Evolutionary conservation across 2,113 vertebrate species (phyloP), one percentile per base, ranked within the genome.

Genomic region (Sardina pilchardus): DNA sequence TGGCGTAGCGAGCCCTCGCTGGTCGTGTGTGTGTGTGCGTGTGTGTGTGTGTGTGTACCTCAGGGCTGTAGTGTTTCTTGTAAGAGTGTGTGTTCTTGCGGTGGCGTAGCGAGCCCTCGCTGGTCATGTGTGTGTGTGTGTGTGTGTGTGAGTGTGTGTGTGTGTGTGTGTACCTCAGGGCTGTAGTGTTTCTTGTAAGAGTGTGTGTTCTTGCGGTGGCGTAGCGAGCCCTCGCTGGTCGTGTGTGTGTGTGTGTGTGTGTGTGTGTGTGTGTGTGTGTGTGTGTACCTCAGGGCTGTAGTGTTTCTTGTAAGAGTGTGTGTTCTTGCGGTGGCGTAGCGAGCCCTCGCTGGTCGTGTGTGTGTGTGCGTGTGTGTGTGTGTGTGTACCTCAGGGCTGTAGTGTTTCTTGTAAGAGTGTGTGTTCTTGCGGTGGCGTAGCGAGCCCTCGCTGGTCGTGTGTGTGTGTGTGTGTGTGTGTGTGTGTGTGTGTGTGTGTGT

Each of bases 251-350:
- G 39, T 30, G 67, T 26, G 63, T 42, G 71, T 59, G 85, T 78
- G 82, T 59, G 24, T 30, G 6, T 44, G 85, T 24, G 21, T 56
- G 71, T 92, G 39, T 97, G 97, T 17, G 95, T 30, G n/a, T n/a
- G n/a, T n/a, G n/a, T n/a, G n/a, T n/a, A 98, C 98, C 97, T 99
- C 98, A 78, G 94, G 93, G 84, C 93, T 89, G 83, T 97, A 98
- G 90, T 97, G 97, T 86, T 99, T 99, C 94, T 97, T 99, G 85
- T 97, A 98, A 7, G 45, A 21, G 78, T 36, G 75, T 19, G 44
- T 80, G 56, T 30, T 12, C 8, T 94, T 99, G 89, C 97, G 96
- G 91, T 96, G 97, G 56, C 97, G 94, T 19, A 98, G 94, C n/a
- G n/a, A n/a, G n/a, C n/a, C n/a, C n/a, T n/a, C n/a, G n/a, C n/a